phyloP scores from a whole-genome alignment of 2,113 vertebrate genomes.

The Meleagris gallopavo region DNA sequence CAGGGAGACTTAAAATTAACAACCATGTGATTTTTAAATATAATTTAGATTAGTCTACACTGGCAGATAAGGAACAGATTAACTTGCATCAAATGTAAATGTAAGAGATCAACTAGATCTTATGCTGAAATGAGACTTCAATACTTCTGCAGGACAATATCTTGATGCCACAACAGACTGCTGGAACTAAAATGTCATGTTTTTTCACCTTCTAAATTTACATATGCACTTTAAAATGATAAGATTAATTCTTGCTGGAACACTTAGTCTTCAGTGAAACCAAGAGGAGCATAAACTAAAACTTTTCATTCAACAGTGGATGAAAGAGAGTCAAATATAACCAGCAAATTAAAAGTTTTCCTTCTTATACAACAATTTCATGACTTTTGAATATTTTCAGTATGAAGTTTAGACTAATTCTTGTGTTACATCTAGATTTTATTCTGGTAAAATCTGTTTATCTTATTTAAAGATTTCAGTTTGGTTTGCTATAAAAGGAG shows the following conservation, averaged over 20 bases:
- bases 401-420: neutral
- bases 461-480: neutral
- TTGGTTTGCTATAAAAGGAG: neutral
- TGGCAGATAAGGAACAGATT: neutral
- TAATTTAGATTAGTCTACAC: neutral
- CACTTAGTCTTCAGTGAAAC: no score
- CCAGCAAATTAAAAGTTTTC: neutral
- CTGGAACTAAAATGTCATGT: neutral
- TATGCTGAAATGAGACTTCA: neutral
- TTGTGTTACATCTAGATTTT: neutral
- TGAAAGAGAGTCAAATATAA: neutral
- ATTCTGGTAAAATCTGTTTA: neutral
- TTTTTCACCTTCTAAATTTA: neutral
- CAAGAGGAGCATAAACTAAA: neutral
- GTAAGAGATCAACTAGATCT: neutral
- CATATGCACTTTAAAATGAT: neutral
- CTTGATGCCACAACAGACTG: neutral
- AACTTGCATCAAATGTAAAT: neutral
- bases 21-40: neutral
- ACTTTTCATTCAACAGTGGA: neutral
- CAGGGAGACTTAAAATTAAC: neutral
- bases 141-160: neutral
- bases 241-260: neutral
- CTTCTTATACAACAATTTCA: neutral
- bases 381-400: neutral